phyloP scores from a whole-genome alignment of 2,797 vertebrate genomes.

The Urosaurus nigricauda region DNA sequence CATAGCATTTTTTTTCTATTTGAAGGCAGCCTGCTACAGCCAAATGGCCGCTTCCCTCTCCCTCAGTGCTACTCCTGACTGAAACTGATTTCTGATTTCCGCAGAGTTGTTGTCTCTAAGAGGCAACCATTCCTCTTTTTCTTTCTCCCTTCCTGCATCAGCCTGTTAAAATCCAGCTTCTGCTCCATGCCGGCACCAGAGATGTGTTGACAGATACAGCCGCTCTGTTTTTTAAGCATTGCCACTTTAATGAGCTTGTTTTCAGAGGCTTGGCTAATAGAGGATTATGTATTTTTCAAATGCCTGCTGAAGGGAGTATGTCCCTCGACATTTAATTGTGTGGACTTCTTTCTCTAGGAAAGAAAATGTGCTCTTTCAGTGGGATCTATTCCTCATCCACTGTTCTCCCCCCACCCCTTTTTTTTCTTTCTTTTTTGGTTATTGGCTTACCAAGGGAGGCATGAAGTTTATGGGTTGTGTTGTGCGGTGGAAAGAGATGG shows the following conservation, averaged over 20 bases:
- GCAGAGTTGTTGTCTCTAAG: not conserved
- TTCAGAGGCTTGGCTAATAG: conserved; percentile 23
- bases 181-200: accelerated
- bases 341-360: not conserved
- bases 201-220: not conserved
- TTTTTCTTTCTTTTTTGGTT: too few relatives aligned
- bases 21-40: too few relatives aligned
- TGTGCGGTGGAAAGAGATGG: not conserved
- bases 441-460: not conserved
- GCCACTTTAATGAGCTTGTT: conserved; percentile 44
- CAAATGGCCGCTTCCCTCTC: too few relatives aligned
- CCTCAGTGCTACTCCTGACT: too few relatives aligned
- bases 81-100: not conserved
- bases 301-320: conserved; percentile 16
- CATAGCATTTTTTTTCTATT: too few relatives aligned
- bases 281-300: conserved; percentile 24
- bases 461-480: not conserved
- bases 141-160: accelerated
- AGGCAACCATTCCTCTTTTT: too few relatives aligned
- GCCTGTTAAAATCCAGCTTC: not conserved
- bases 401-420: not conserved
- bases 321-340: conserved; percentile 2
- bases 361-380: not conserved
- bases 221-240: conserved; percentile 7
- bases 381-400: not conserved